Evolutionary conservation across 2,113 vertebrate species (phyloP).

Genomic region (Dissostichus mawsoni): DNA sequence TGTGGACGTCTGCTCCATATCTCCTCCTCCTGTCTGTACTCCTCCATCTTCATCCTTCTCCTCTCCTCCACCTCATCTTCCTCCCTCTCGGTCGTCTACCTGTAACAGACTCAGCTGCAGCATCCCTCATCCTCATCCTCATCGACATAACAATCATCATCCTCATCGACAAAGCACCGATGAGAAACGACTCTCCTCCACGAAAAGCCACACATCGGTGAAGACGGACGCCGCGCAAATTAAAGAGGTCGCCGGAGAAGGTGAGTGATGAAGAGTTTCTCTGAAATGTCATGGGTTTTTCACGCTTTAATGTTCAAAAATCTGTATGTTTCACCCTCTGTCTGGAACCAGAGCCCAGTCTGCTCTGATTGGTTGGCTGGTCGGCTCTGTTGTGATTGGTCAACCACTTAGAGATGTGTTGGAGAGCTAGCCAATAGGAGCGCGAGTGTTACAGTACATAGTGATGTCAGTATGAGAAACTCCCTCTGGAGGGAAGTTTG

Average conservation of each 20-base stretch:
- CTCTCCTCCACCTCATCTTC: neutral
- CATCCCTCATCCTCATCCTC: slow-evolving; percentile 20
- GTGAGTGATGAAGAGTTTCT: slow-evolving; percentile 46
- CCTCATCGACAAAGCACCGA: slow-evolving; percentile 21
- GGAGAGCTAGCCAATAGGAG: too few relatives aligned
- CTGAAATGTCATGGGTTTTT: too few relatives aligned
- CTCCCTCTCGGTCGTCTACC: slow-evolving; percentile 7
- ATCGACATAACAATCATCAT: neutral
- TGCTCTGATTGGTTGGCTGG: too few relatives aligned
- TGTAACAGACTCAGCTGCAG: slow-evolving; percentile 31
- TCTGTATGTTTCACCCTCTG: too few relatives aligned
- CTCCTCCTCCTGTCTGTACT: slow-evolving; percentile 35
- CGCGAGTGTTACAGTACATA: too few relatives aligned
- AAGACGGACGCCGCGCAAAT: slow-evolving; percentile 78
- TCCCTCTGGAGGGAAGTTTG: too few relatives aligned
- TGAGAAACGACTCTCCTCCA: slow-evolving; percentile 64
- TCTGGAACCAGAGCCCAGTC: too few relatives aligned
- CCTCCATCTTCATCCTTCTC: slow-evolving; percentile 32
- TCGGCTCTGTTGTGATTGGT: too few relatives aligned
- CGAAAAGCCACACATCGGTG: slow-evolving; percentile 70
- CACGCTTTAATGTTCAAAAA: too few relatives aligned
- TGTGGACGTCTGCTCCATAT: slow-evolving; percentile 14
- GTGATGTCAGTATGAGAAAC: too few relatives aligned
- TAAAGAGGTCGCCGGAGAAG: slow-evolving; percentile 81
- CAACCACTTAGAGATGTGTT: too few relatives aligned